These are phyloP conservation scores for Scatophagus argus DNA, from an alignment of 2,113 vertebrate genomes.

Conservation along the genomic window DNA sequence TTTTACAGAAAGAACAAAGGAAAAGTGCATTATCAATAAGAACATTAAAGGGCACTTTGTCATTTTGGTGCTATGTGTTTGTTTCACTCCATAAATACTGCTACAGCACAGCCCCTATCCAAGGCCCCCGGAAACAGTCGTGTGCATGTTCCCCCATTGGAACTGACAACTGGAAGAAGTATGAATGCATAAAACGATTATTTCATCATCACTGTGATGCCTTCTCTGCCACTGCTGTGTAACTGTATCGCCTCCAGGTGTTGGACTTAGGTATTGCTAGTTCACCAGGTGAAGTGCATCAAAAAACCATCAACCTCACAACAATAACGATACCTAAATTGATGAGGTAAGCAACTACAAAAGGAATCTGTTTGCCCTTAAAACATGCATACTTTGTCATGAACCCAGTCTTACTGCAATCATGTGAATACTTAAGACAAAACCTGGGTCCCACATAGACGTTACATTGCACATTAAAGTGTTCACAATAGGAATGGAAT, in stretches of 20 bases:
- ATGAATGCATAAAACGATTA: constrained; percentile 36
- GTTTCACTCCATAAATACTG: constrained; percentile 78
- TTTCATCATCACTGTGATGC: constrained; percentile 6
- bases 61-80: constrained; percentile 75
- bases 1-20: constrained; percentile 54
- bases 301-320: neutral
- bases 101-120: constrained; percentile 71
- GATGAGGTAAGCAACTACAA: constrained; percentile 18
- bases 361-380: constrained; percentile 36
- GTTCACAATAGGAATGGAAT: constrained; percentile 64
- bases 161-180: constrained; percentile 56
- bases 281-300: constrained; percentile 22
- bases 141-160: constrained; percentile 61
- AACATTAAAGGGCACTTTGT: constrained; percentile 81
- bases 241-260: constrained; percentile 44
- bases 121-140: constrained; percentile 65
- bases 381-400: constrained; percentile 22
- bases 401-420: constrained; percentile 34
- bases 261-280: constrained; percentile 33
- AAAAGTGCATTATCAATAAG: constrained; percentile 78
- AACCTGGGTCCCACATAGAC: constrained; percentile 32
- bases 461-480: constrained; percentile 62
- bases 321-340: constrained; percentile 28
- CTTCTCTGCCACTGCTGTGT: constrained; percentile 23
- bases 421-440: constrained; percentile 37